Conservation (phyloP, 1,140 invertebrate genomes). For the Thaumetopoea pityocampa region DNA sequence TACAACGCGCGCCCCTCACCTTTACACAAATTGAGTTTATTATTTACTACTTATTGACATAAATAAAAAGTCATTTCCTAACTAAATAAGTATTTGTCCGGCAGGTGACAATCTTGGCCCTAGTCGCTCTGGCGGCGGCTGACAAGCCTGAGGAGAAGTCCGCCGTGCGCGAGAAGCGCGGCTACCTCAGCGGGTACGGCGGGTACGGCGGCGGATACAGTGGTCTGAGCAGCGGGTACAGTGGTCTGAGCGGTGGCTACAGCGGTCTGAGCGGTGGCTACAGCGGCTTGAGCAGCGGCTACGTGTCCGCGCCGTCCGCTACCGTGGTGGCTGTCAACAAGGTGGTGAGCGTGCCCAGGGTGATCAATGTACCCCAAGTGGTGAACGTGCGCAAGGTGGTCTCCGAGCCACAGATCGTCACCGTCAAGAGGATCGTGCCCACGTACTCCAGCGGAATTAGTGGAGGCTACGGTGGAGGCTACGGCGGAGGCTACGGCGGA, state of each 20-base stretch:
- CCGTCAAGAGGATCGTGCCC: conserved; percentile 44
- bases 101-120: too few species aligned
- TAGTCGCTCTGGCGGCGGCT: conserved; percentile 5
- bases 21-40: too few species aligned
- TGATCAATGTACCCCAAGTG: conserved; percentile 41
- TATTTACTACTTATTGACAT: too few species aligned
- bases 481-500: conserved; percentile 17
- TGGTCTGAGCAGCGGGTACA: conserved; percentile 5
- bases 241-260: conserved; percentile 7
- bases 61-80: too few species aligned
- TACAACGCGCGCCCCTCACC: too few species aligned
- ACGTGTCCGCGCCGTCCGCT: conserved; percentile 3
- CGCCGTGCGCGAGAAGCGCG: conserved; percentile 11
- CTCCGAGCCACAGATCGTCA: conserved; percentile 41
- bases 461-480: conserved; percentile 18
- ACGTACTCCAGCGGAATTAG: conserved; percentile 24
- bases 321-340: conserved; percentile 38
- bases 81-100: too few species aligned
- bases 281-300: conserved; percentile 14
- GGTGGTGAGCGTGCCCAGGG: conserved; percentile 35
- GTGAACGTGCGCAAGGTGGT: conserved; percentile 41
- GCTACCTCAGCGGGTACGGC: conserved; percentile 11
- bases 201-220: conserved; percentile 7
- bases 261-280: conserved; percentile 19
- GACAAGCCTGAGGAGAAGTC: background rate